Evolutionary conservation across 1,140 invertebrate genomes (phyloP).

Genomic region (Nilaparvata lugens): DNA sequence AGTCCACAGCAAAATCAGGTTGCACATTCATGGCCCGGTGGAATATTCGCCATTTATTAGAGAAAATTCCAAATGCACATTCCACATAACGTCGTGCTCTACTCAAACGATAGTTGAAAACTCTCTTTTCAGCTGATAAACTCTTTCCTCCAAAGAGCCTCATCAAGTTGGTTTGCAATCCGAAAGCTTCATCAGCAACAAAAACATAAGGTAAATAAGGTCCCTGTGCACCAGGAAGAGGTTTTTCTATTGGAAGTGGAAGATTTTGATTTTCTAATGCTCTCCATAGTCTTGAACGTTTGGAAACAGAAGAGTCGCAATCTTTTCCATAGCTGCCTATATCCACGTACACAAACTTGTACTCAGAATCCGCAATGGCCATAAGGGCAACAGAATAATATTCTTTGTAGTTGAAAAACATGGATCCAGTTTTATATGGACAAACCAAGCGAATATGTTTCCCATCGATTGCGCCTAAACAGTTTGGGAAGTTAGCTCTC

Average conservation of each 20-base stretch:
- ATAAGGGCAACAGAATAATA: conserved; percentile 36
- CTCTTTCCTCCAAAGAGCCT: conserved; percentile 30
- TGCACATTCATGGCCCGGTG: conserved; percentile 27
- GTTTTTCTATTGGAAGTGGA: conserved; percentile 23
- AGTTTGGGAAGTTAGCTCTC: conserved; percentile 38
- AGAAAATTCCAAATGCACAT: conserved; percentile 29
- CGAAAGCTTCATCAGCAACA: conserved; percentile 34
- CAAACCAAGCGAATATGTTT: conserved; percentile 29
- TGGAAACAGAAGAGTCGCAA: conserved; percentile 33
- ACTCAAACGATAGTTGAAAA: too few species aligned
- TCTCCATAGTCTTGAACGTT: conserved; percentile 26
- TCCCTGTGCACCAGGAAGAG: conserved; percentile 20
- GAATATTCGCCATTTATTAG: conserved; percentile 27
- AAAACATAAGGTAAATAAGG: conserved; percentile 26
- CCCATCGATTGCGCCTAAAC: conserved; percentile 37
- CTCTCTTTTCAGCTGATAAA: conserved; percentile 24
- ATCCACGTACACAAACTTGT: too few species aligned
- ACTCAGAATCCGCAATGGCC: conserved; percentile 35
- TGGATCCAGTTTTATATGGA: conserved; percentile 27
- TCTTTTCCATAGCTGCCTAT: conserved; percentile 36
- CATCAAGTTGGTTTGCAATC: conserved; percentile 29
- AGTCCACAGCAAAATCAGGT: conserved; percentile 21
- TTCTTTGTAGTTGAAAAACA: conserved; percentile 38
- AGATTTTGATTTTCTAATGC: conserved; percentile 22
- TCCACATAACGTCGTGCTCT: conserved; percentile 28